Conservation (phyloP, 2,113 vertebrate species). For the Mus spicilegus region DNA sequence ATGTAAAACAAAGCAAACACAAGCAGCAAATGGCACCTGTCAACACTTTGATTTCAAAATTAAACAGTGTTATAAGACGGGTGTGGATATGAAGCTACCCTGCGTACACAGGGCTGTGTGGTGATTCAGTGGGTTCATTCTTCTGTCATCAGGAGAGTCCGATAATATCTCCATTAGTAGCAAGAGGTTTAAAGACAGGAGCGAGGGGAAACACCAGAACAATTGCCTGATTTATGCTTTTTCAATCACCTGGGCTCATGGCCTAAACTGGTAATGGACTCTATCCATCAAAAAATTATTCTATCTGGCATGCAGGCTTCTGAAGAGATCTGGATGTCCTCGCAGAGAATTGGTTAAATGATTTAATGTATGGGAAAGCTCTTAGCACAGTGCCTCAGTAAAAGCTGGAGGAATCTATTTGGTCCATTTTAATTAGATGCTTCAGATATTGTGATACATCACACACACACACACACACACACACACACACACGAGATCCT, state of each 20-base stretch:
- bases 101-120: constrained; percentile 11
- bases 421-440: constrained; percentile 66
- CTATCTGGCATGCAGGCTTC: constrained; percentile 70
- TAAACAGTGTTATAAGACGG: constrained; percentile 35
- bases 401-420: constrained; percentile 59
- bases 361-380: constrained; percentile 70
- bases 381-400: constrained; percentile 58
- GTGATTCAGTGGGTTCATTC: constrained; percentile 63
- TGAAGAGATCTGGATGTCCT: constrained; percentile 71
- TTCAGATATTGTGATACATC: constrained; percentile 33
- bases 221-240: constrained; percentile 77
- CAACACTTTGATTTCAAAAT: constrained; percentile 44
- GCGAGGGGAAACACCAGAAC: constrained; percentile 52
- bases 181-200: constrained; percentile 67
- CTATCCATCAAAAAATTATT: constrained; percentile 81
- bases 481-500: constrained; percentile 22
- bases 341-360: constrained; percentile 74
- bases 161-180: constrained; percentile 76
- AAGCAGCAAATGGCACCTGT: not conserved
- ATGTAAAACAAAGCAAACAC: constrained; percentile 30
- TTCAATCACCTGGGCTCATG: constrained; percentile 76
- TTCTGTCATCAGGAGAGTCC: constrained; percentile 64
- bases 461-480: constrained; percentile 34
- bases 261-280: constrained; percentile 80
- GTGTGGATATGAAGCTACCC: not conserved